Percentiles rank a stretch among this genome's conserved stretches.
Evolutionary conservation across 2,113 vertebrate genomes (phyloP).

Genomic region (human (Homo sapiens)): DNA sequence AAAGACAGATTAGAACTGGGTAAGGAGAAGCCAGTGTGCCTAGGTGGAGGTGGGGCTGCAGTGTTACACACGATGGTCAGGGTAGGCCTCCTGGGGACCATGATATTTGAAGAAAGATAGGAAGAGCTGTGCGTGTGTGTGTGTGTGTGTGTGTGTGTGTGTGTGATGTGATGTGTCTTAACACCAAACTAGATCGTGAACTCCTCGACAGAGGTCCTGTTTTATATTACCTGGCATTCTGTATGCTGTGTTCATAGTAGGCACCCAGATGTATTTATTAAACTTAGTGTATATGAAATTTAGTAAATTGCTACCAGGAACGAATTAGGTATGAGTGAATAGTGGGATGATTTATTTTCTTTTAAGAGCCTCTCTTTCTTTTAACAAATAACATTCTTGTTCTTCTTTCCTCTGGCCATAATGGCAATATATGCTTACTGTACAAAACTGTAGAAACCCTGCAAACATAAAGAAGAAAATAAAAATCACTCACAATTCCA

Average conservation of each 20-base stretch:
- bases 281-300: background rate
- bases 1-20: background rate
- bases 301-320: background rate
- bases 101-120: background rate
- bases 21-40: background rate
- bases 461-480: background rate
- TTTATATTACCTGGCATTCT: background rate
- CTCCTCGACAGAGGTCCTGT: background rate
- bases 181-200: background rate
- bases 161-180: background rate
- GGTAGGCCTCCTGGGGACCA: background rate
- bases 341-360: conserved; percentile 24
- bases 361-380: background rate
- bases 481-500: background rate
- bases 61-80: background rate
- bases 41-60: background rate
- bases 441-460: background rate
- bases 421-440: background rate
- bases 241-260: background rate
- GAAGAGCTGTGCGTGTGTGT: background rate
- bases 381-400: background rate
- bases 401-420: background rate
- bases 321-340: background rate
- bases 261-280: background rate
- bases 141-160: background rate